Percentiles rank a stretch among this genome's conserved stretches.
phyloP scores from a whole-genome alignment of 1,140 invertebrate genomes.

The Periplaneta americana region DNA sequence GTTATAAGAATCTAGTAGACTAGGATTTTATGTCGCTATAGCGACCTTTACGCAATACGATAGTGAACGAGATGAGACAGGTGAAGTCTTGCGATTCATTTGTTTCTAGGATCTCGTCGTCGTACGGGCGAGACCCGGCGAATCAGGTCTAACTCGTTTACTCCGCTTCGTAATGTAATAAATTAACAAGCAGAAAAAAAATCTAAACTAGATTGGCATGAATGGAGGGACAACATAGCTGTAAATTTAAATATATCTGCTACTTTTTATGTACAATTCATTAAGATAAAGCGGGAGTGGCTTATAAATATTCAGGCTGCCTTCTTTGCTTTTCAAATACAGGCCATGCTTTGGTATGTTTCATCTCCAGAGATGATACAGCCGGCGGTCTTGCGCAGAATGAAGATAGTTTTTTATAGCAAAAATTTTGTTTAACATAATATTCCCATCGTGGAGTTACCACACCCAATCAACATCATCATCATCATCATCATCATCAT shows the following conservation, averaged over 20 bases:
- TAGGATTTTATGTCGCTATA: no score
- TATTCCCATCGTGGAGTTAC: no score
- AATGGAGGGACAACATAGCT: not conserved
- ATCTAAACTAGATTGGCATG: not conserved
- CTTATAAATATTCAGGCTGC: not conserved
- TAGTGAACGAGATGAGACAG: no score
- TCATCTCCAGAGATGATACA: no score
- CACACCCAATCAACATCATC: no score
- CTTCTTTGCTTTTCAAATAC: not conserved
- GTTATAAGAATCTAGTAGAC: no score
- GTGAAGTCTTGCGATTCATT: not conserved
- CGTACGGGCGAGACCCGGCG: not conserved
- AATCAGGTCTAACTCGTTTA: not conserved
- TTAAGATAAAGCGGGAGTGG: not conserved
- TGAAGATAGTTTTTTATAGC: no score
- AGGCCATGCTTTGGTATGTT: not conserved
- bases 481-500: no score
- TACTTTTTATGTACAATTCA: not conserved
- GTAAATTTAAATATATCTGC: not conserved
- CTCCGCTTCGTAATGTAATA: not conserved
- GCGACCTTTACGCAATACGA: no score
- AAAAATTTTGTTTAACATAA: no score
- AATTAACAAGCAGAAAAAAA: not conserved
- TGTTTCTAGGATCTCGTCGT: not conserved
- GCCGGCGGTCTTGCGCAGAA: no score